Evolutionary conservation across 2,113 vertebrate genomes (phyloP).

Genomic region (Nestor notabilis): DNA sequence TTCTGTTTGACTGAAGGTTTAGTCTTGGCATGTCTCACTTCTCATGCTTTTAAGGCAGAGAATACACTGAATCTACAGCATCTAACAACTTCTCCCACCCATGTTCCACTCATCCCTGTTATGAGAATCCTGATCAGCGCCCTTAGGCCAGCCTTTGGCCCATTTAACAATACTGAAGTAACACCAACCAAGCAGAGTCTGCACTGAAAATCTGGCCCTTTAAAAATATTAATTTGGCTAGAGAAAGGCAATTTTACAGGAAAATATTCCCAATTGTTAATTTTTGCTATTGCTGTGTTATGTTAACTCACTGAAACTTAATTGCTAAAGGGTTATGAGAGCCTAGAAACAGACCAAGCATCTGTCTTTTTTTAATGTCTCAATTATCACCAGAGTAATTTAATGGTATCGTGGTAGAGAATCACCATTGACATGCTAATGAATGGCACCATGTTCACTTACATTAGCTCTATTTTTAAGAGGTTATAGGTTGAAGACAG

Average conservation of each 20-base stretch:
- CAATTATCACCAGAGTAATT: slow-evolving; percentile 77
- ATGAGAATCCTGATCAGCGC: not conserved
- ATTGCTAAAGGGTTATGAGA: slow-evolving; percentile 74
- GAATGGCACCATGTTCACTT: slow-evolving; percentile 61
- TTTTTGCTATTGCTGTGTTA: slow-evolving; percentile 65
- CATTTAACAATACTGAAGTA: not conserved
- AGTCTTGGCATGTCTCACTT: not conserved
- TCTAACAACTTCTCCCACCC: not conserved
- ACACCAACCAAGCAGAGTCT: not conserved
- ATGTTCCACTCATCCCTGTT: not conserved
- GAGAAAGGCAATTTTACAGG: not conserved
- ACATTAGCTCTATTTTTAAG: slow-evolving; percentile 55
- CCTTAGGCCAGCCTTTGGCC: not conserved
- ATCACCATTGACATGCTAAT: slow-evolving; percentile 71
- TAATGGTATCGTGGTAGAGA: slow-evolving; percentile 67
- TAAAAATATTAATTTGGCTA: not conserved
- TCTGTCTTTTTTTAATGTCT: slow-evolving; percentile 77
- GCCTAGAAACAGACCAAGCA: slow-evolving; percentile 64
- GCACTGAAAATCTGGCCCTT: not conserved
- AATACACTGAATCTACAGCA: not conserved
- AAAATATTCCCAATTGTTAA: slow-evolving; percentile 64
- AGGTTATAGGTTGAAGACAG: slow-evolving; percentile 64
- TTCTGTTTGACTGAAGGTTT: not conserved
- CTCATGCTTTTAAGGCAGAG: not conserved
- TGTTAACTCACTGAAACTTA: slow-evolving; percentile 74